A percentile compares a stretch with the other conserved stretches of the same genome.
Conservation (phyloP, 2,113 vertebrate species). For the Pristiophorus japonicus region DNA sequence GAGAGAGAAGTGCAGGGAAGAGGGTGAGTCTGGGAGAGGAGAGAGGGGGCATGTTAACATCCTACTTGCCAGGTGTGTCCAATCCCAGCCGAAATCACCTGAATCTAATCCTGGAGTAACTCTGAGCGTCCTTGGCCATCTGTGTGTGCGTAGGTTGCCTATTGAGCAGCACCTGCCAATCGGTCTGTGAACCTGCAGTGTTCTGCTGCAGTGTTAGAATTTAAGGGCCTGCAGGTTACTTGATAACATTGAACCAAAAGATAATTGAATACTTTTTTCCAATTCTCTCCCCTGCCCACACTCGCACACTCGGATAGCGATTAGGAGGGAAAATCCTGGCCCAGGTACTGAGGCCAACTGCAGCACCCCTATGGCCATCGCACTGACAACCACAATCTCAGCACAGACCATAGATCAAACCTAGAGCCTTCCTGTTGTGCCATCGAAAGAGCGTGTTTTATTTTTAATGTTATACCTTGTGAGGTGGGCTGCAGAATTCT, state of each 20-base stretch:
- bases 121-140: background rate
- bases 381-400: background rate
- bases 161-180: background rate
- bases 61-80: background rate
- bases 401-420: background rate
- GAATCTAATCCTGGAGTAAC: background rate
- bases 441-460: background rate
- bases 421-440: background rate
- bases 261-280: background rate
- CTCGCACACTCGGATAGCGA: background rate
- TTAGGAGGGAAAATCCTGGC: background rate
- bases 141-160: background rate
- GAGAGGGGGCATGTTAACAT: background rate
- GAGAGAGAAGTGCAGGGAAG: conserved; percentile 55
- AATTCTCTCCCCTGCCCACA: background rate
- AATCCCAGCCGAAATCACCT: background rate
- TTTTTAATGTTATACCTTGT: background rate
- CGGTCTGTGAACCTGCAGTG: background rate
- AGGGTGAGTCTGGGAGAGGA: conserved; percentile 41
- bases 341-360: background rate
- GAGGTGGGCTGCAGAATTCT: background rate
- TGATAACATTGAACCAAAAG: background rate
- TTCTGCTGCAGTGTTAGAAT: background rate
- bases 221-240: background rate
- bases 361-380: background rate